Base-by-base conservation (phyloP, 2,888 invertebrate species). In the Synanthedon tipuliformis region DNA sequence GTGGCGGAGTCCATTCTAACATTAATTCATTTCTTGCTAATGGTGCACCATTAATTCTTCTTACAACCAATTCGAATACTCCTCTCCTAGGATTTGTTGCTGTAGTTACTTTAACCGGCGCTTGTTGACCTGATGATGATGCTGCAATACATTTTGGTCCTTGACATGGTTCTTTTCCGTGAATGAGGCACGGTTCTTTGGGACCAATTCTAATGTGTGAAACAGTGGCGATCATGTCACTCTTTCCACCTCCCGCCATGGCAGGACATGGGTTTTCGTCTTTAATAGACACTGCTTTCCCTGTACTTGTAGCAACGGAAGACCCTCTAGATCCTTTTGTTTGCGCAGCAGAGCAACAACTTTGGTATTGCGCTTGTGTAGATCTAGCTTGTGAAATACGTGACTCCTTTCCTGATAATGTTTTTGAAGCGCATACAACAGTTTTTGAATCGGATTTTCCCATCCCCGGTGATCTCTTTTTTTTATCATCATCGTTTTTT, bases 1-100 rank as follows among this genome's bases (percentile, higher is more conserved):
- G 75, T 3, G 86, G 86, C 1, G 85, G 86, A 5, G 80, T 81
- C 86, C 86, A 87, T 64, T 87, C 86, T 48, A 87, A 61, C 79
- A 86, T 82, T 45, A 87, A 60, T 59, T 87, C 86, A 58, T 85
- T 85, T 57, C 64, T 83, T 10, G 86, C 86, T 15, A 86, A 64
- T 12, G 84, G 82, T 34, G 83, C 81, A 27, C 84, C 85, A 16
- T 65, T 79, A 54, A 85, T 65, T 65, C 70, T 76, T 48, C 85
- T 76, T 56, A 87, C 72, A 3, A 84, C 81, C 53, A 87, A 58
- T 65, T 87, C 86, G 58, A 86, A 87, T 23, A 87, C 86, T 16
- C 86, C 86, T 51, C 82, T 71, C 12, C 86, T 74, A 4, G 84
- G 77, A 66, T 87, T 87, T 41, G 66, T 70, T 18, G 65, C 67